Base-by-base conservation (phyloP, 2,888 invertebrate species). In the Mythimna ferrago region DNA sequence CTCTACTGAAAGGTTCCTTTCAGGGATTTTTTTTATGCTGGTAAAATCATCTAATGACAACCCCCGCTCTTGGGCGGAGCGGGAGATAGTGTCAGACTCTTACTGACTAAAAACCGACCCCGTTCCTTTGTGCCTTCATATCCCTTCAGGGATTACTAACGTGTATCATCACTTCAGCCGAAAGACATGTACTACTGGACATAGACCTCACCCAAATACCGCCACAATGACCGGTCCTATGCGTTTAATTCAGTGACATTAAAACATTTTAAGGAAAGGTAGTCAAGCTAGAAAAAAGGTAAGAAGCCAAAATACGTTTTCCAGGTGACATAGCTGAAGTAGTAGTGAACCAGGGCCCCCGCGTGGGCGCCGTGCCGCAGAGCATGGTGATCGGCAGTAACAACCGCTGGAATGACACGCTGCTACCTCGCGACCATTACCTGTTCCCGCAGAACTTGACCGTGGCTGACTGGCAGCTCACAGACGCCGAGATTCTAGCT, bases 321-420 rank as follows among this genome's bases (percentile, higher is more conserved):
- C 83, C 91, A 96, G 97, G 97, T 65, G 98, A 98, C 89, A 90
- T 98, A 81, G 97, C 97, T 7, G 98, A 98, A 92, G 96, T 97
- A 66, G 96, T 97, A 6, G 94, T 98, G 11, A 97, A 97, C 84
- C 97, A 98, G 89, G 97, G 97, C 0, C 97, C 97, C 0, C 89
- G 96, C 60, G 93, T 95, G 7, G 94, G 94, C 0, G 86, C 94
- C 0, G 89, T 90, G 0, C 86, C 93, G 0, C 92, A 92, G 54
- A 92, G 91, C 61, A 93, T 97, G 88, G 91, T 93, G 5, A 91
- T 97, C 6, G 97, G 97, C 26, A 95, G 96, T 54, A 91, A 92
- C 61, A 97, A 97, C 73, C 94, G 96, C 62, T 98, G 98, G 98
- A 97, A 98, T 86, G 97, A 97, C 84, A 97, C 97, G 0, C 87